Evolutionary conservation across 2,113 vertebrate genomes (phyloP).

Genomic region (Aspiorhynchus laticeps): DNA sequence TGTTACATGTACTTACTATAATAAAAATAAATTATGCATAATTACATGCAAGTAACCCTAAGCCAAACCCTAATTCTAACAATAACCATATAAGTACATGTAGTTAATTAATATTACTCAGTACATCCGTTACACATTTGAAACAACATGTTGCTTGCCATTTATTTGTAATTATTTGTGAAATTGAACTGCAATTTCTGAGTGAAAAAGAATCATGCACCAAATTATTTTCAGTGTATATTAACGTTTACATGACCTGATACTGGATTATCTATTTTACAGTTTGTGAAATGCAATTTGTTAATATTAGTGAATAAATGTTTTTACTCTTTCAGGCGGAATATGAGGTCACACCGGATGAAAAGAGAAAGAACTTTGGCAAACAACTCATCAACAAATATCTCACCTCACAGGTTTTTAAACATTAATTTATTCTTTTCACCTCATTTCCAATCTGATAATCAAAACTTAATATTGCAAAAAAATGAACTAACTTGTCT

Average conservation of each 20-base stretch:
- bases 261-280: not conserved
- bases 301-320: not conserved
- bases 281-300: conserved; percentile 32
- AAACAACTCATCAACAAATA: conserved; percentile 85
- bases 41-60: too few species aligned
- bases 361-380: conserved; percentile 84
- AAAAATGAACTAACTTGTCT: too few species aligned
- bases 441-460: not conserved
- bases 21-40: too few species aligned
- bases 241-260: not conserved
- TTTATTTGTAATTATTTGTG: too few species aligned
- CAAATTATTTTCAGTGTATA: not conserved
- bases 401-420: conserved; percentile 83
- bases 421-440: not conserved
- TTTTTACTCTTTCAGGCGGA: conserved; percentile 74
- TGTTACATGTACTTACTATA: too few species aligned
- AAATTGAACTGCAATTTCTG: too few species aligned
- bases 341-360: conserved; percentile 87
- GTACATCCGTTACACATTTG: too few species aligned
- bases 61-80: too few species aligned
- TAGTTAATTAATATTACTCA: too few species aligned
- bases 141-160: too few species aligned
- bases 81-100: too few species aligned
- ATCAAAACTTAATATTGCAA: not conserved
- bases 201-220: too few species aligned